A percentile compares a stretch with the other conserved stretches of the same genome.
Conservation (phyloP, 2,113 vertebrate species). For the Thamnaconus septentrionalis region DNA sequence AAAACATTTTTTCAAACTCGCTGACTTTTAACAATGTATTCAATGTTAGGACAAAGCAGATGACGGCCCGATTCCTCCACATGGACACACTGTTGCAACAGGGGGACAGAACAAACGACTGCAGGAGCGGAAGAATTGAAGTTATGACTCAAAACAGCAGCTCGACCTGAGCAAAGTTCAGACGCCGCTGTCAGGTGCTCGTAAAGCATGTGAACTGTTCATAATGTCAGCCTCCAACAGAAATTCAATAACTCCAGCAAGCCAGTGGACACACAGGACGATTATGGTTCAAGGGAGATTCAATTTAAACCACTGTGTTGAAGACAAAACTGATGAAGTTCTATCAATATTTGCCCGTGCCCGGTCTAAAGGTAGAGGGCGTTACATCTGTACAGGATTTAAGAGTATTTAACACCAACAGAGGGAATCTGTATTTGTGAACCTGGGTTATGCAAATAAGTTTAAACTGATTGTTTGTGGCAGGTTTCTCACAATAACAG, state of each 20-base stretch:
- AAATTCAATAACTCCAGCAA: constrained; percentile 23
- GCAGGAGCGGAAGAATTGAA: constrained; percentile 17
- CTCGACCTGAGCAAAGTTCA: constrained; percentile 28
- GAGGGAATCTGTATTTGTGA: too few species aligned
- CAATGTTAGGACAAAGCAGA: constrained; percentile 1
- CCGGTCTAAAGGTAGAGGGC: too few species aligned
- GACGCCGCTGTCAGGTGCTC: constrained; percentile 26
- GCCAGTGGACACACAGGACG: neutral
- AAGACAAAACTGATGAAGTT: too few species aligned
- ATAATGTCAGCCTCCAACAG: constrained; percentile 14
- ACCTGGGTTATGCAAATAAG: too few species aligned
- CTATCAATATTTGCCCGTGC: too few species aligned
- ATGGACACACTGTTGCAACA: constrained; percentile 28
- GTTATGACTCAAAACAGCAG: constrained; percentile 14
- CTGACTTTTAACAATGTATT: neutral
- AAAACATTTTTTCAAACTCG: too few species aligned
- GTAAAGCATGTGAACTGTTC: constrained; percentile 31
- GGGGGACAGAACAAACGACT: constrained; percentile 27
- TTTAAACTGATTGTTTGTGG: too few species aligned
- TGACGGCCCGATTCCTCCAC: constrained; percentile 35
- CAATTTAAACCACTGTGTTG: too few species aligned
- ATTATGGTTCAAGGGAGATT: too few species aligned
- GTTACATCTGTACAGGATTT: too few species aligned
- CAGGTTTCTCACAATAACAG: too few species aligned
- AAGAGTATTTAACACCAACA: too few species aligned